Base-by-base conservation (phyloP, 2,113 vertebrate species). In the Polypterus senegalus region DNA sequence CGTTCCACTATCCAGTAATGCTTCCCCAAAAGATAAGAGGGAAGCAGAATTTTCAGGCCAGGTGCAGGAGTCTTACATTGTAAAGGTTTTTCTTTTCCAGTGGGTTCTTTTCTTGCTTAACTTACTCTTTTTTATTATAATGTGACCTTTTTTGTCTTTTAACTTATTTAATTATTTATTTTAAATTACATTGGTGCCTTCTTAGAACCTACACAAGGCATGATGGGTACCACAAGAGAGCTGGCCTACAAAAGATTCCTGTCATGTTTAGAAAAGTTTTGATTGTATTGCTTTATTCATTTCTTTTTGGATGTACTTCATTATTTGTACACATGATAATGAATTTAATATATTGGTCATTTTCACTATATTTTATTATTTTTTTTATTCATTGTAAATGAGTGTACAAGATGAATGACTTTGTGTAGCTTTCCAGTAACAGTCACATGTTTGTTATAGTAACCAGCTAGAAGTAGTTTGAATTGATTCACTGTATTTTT, bases 131-230 rank as follows among this genome's bases (percentile, higher is more conserved):
- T 27, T 27, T 27, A 27, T 27, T 27, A 27, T 27, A 27, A 27
- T 27, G 27, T 27, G 27, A 27, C 27, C 27, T 27, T 27, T 27
- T 45, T 44, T 48, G 27, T 44, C 46, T 44, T 6, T 6, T 61
- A 44, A 9, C 52, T 51, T 43, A 44, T 60, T 61, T 61, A 45
- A 27, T 27, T 27, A 27, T 62, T 60, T 58, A 58, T 62, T 60
- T 69, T 58, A 67, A 57, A 60, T 66, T 54, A 54, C 54, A 44
- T 61, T 60, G 52, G 61, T 66, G 63, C 66, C 56, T 66, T 65
- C 63, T 65, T 49, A 49, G 49, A 58, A 60, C 45, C 46, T 47
- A 57, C 7, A 57, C 27, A 58, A 56, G 55, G 52, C 61, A 11
- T 48, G 61, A 45, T 6, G 46, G 3, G 61, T 46, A 10, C 51